Evolutionary conservation across 2,888 invertebrate species (phyloP), one percentile per base, ranked within the genome.

Genomic region (Oeneis ivallda): DNA sequence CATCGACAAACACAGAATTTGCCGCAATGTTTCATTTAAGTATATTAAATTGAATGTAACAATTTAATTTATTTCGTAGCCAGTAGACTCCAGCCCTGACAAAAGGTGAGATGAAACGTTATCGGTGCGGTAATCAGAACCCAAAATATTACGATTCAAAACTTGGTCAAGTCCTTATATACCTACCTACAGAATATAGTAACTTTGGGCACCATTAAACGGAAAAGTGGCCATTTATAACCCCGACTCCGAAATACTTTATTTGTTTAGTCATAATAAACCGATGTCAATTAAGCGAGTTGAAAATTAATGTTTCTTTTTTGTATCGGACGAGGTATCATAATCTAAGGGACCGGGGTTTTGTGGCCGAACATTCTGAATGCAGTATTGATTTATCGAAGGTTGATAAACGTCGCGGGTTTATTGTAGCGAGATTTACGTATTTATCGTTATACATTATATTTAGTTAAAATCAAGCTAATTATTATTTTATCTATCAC

Each of bases 101-200:
- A 70, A 72, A 82, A 91, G 87, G 90, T 88, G 91, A 90, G 90
- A 91, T 89, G 89, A 87, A 82, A 79, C 84, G 83, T 87, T 92
- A 92, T 92, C 92, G 78, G 81, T 74, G 75, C 72, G 83, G 92
- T 92, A 92, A 92, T 92, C 92, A 90, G 88, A 91, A 81, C 86
- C 88, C 89, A 87, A 92, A 92, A 91, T 92, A 92, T 92, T 92
- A 92, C 89, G 88, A 91, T 88, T 89, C 88, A 87, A 87, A 91
- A 91, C 87, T 91, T 91, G 89, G 90, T 86, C 88, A 89, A 86
- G 86, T 85, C 84, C 87, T 87, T 86, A 86, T 79, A 81, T 84
- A 37, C 32, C 6, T 34, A 84, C n/a, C n/a, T n/a, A n/a, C 84
- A 83, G 81, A 84, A 85, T 84, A 85, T 82, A 82, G 79, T 80